A percentile compares a stretch with the other conserved stretches of the same genome.
Evolutionary conservation across 2,888 invertebrate species (phyloP).

Genomic region (Myathropa florea): DNA sequence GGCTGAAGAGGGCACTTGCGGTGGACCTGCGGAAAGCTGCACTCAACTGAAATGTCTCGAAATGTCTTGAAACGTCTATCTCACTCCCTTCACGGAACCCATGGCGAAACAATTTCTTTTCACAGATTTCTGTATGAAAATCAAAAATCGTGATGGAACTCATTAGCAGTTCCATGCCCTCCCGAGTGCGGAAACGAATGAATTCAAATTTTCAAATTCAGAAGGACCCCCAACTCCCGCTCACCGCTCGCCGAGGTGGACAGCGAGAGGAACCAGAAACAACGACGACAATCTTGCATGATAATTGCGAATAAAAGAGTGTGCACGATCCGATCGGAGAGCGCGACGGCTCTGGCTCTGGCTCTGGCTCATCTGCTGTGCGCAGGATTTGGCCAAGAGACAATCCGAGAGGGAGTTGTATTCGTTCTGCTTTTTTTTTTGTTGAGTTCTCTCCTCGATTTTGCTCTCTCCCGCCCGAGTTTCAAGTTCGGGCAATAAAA

Average conservation of each 20-base stretch:
- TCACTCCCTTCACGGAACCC: constrained; percentile 6
- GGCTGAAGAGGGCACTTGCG: constrained; percentile 18
- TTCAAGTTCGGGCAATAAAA: constrained; percentile 62
- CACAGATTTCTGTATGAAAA: constrained; percentile 61
- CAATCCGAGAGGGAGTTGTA: background rate
- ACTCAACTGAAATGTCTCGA: constrained; percentile 53
- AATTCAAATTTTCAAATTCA: constrained; percentile 67
- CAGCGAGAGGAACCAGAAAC: constrained; percentile 2
- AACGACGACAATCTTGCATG: constrained; percentile 66
- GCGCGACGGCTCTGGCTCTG: background rate
- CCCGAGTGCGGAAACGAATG: constrained; percentile 60
- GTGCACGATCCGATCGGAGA: constrained; percentile 63
- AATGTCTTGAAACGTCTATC: background rate
- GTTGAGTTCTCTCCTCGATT: background rate
- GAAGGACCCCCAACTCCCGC: constrained; percentile 27
- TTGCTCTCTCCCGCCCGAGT: background rate
- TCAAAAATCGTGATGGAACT: constrained; percentile 71
- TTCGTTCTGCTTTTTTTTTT: background rate
- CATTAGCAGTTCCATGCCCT: constrained; percentile 67
- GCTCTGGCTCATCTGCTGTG: background rate
- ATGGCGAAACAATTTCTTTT: constrained; percentile 40
- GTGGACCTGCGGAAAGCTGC: constrained; percentile 45
- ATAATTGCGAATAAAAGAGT: constrained; percentile 69
- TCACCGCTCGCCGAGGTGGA: background rate
- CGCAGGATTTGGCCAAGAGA: background rate